Conservation (phyloP, 1,140 invertebrate species). For the Mylabris phalerata region DNA sequence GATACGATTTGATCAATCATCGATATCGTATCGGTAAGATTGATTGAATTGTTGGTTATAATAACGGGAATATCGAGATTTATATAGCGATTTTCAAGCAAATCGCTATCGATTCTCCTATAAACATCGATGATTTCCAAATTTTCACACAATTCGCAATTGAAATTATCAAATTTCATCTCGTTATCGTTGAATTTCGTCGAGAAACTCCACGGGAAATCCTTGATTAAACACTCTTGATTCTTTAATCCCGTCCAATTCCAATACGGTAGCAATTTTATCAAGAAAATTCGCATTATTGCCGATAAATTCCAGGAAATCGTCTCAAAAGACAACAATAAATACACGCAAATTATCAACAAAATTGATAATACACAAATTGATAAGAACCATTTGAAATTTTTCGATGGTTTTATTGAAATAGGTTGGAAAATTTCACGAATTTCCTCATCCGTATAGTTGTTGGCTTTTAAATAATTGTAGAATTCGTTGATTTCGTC, state of each 20-base stretch:
- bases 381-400: neutral
- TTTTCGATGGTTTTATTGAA: constrained; percentile 14
- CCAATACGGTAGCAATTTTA: constrained; percentile 66
- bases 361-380: neutral
- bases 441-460: constrained; percentile 60
- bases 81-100: constrained; percentile 6
- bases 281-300: constrained; percentile 54
- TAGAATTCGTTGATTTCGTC: constrained; percentile 52
- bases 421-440: constrained; percentile 57
- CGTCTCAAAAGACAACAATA: constrained; percentile 43
- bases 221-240: constrained; percentile 63
- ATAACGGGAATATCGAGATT: too few species aligned
- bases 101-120: constrained; percentile 12
- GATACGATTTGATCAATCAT: neutral
- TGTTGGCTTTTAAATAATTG: constrained; percentile 60
- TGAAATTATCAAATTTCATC: constrained; percentile 38
- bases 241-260: constrained; percentile 75
- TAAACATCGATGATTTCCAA: constrained; percentile 23
- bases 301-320: constrained; percentile 52
- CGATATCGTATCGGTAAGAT: too few species aligned
- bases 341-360: constrained; percentile 37
- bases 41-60: too few species aligned
- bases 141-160: constrained; percentile 34
- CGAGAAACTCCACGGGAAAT: neutral
- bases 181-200: neutral